Conservation (phyloP, 2,888 invertebrate genomes). For the Electrophaes corylata region DNA sequence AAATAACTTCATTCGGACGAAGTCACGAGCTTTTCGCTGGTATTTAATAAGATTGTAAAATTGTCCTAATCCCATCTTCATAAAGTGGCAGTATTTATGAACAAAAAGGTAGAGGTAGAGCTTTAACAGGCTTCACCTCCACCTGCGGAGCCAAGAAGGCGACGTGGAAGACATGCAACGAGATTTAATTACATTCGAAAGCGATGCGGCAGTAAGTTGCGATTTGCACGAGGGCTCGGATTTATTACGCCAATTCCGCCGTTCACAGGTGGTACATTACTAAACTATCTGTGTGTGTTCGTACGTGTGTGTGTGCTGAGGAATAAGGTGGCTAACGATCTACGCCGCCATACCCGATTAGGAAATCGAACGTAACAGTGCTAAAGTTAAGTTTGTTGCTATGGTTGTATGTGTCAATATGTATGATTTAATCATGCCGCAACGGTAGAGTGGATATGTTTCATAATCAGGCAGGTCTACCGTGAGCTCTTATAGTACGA, state of each 20-base stretch:
- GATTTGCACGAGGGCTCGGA: conserved; percentile 53
- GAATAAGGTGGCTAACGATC: background rate
- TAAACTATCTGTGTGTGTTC: conserved; percentile 31
- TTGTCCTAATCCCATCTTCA: too few species aligned
- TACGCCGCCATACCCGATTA: background rate
- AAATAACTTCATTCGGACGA: too few species aligned
- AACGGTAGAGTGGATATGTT: too few species aligned
- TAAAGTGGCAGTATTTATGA: background rate
- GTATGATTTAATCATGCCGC: too few species aligned
- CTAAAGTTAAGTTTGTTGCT: too few species aligned
- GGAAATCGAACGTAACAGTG: background rate
- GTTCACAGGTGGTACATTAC: conserved; percentile 39
- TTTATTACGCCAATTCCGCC: conserved; percentile 60
- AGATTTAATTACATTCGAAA: conserved; percentile 59
- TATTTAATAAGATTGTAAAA: too few species aligned
- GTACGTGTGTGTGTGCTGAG: background rate
- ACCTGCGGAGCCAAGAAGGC: conserved; percentile 43
- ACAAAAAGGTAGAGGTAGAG: background rate
- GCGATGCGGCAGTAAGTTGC: conserved; percentile 57
- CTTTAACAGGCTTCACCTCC: conserved; percentile 8
- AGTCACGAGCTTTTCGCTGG: too few species aligned
- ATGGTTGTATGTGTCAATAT: too few species aligned
- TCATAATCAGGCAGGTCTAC: too few species aligned
- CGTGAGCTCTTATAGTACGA: too few species aligned
- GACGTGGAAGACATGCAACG: conserved; percentile 40